Evolutionary conservation across 2,888 invertebrate species (phyloP), one percentile per base, ranked within the genome.

Genomic region (Phrixothrix hirtus): DNA sequence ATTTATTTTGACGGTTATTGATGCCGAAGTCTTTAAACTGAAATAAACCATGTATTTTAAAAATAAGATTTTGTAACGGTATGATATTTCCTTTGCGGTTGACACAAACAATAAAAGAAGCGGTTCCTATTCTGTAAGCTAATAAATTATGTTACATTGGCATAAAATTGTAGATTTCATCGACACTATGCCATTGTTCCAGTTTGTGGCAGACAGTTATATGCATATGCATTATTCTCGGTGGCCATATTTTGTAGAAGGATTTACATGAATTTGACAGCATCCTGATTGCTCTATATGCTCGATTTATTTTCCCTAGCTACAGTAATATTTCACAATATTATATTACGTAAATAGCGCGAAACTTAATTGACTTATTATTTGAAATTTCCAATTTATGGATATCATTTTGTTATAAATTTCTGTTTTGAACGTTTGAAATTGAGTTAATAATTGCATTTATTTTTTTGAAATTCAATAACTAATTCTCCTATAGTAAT

Each of bases 211-310:
- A 36, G 51, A 45, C 51, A 51, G 44, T 45, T 41, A 42, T 35
- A 35, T 41, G 49, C 54, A 49, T 49, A 55, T 55, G 54, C 48
- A 55, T 55, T 49, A 55, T 49, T 21, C 49, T 43, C 36, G 45
- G 49, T 49, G 49, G 29, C 49, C 48, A 21, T 49, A 49, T 49
- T 45, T 35, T 55, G 29, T 43, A 35, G 44, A 44, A 38, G 54
- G 41, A 55, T 49, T 52, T 55, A 55, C 49, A 49, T 49, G 54
- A 55, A 44, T 45, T 45, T 55, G 54, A 55, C 54, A 49, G 36
- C 15, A 17, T n/a, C 17, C 29, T 43, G 54, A 55, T 55, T 55
- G 54, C 41, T 37, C 16, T 13, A 27, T 15, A 27, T 27, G 44
- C 38, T 45, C 34, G 48, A 34, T 36, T 41, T 35, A 34, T 39